A percentile compares a stretch with the other conserved stretches of the same genome.
Conservation (phyloP, 2,113 vertebrate species). For the Geococcyx californianus region DNA sequence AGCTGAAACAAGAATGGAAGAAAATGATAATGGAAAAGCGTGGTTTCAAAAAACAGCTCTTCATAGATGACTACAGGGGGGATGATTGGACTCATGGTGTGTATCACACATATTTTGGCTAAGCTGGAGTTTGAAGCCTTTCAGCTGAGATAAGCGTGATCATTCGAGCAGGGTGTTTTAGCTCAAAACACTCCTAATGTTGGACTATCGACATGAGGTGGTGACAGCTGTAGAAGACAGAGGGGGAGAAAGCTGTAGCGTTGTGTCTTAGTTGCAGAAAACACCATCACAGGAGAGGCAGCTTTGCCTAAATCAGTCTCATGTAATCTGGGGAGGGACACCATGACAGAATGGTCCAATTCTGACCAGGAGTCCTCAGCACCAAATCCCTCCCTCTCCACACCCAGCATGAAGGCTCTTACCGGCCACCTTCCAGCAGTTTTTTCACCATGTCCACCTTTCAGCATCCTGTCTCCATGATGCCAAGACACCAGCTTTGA, state of each 20-base stretch:
- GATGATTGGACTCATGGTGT: not conserved
- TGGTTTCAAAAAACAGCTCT: not conserved
- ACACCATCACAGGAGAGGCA: not conserved
- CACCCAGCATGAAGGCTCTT: not conserved
- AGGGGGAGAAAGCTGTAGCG: not conserved
- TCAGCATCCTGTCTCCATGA: not conserved
- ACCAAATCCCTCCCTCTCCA: not conserved
- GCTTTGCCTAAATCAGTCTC: not conserved
- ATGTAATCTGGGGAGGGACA: not conserved
- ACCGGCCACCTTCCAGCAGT: not conserved
- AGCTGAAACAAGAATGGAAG: conserved; percentile 40
- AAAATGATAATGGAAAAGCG: conserved; percentile 22
- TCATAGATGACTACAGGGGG: not conserved
- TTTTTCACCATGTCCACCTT: not conserved
- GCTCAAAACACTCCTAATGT: not conserved
- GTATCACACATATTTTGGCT: not conserved
- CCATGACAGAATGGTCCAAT: rapidly evolving
- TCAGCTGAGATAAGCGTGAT: not conserved
- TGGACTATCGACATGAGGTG: not conserved
- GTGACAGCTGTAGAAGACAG: conserved; percentile 29
- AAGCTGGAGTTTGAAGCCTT: not conserved
- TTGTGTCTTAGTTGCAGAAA: not conserved
- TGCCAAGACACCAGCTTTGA: not conserved
- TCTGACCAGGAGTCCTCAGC: not conserved
- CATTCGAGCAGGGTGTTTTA: not conserved